Evolutionary conservation across 2,888 invertebrate genomes (phyloP).

Genomic region (Polydrusus pterygomalis): DNA sequence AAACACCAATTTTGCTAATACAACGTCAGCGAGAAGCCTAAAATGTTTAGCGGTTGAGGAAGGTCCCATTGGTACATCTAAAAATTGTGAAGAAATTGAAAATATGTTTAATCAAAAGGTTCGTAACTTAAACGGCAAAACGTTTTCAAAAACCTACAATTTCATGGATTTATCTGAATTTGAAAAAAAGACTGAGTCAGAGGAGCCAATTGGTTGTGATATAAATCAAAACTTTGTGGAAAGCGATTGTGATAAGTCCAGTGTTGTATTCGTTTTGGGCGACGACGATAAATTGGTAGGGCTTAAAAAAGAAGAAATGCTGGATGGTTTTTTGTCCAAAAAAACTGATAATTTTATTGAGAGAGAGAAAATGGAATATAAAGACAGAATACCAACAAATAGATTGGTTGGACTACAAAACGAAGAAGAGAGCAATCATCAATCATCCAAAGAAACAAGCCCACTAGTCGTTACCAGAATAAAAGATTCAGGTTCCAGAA

Average conservation of each 20-base stretch:
- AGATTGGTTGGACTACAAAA: conserved; percentile 60
- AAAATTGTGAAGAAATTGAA: conserved; percentile 28
- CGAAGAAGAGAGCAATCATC: background rate
- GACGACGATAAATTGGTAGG: conserved; percentile 82
- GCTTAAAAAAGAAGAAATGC: conserved; percentile 72
- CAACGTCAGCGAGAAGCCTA: background rate
- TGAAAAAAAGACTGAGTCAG: conserved; percentile 40
- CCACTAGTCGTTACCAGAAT: conserved; percentile 32
- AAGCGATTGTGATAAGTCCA: conserved; percentile 24
- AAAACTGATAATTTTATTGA: background rate
- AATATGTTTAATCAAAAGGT: conserved; percentile 18
- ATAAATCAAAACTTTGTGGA: conserved; percentile 35
- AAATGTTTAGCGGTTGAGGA: conserved; percentile 18
- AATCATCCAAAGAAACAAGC: conserved; percentile 3
- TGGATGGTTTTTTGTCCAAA: background rate
- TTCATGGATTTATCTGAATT: conserved; percentile 35
- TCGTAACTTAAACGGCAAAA: conserved; percentile 19
- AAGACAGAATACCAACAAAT: no score
- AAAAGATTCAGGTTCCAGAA: conserved; percentile 33
- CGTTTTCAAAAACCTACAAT: conserved; percentile 25
- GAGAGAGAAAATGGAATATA: no score
- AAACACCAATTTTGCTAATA: background rate
- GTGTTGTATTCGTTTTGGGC: conserved; percentile 82
- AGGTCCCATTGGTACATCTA: background rate
- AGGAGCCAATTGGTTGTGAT: conserved; percentile 26